Percentiles rank a stretch among this genome's conserved stretches.
Evolutionary conservation across 92 coral and sea anemone species (phyloP).

Genomic region (Epizoanthus rinbou): DNA sequence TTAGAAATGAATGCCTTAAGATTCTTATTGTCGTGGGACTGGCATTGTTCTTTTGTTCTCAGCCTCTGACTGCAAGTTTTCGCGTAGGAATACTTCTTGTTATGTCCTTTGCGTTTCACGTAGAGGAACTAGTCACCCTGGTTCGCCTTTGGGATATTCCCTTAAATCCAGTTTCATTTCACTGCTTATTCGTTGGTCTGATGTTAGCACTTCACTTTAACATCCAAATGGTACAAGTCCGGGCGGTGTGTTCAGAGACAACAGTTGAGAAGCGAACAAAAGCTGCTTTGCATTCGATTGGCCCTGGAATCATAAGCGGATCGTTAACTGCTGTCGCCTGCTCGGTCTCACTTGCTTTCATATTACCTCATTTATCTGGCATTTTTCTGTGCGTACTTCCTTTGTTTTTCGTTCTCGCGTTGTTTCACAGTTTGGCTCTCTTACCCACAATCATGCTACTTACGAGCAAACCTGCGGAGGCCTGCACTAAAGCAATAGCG

Average conservation of each 20-base stretch:
- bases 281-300: constrained; percentile 37
- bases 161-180: constrained; percentile 51
- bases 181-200: constrained; percentile 47
- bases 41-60: constrained; percentile 42
- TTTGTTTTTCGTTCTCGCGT: constrained; percentile 43
- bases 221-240: constrained; percentile 53
- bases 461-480: constrained; percentile 45
- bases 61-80: constrained; percentile 49
- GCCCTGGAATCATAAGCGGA: constrained; percentile 44
- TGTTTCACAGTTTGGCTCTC: constrained; percentile 59
- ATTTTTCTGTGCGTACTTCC: constrained; percentile 63
- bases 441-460: constrained; percentile 52
- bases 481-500: constrained; percentile 9
- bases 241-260: constrained; percentile 33
- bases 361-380: constrained; percentile 48
- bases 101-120: constrained; percentile 42
- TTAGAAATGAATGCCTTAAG: constrained; percentile 19
- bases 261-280: constrained; percentile 33
- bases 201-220: constrained; percentile 34
- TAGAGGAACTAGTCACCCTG: constrained; percentile 38
- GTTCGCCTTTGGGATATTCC: constrained; percentile 42
- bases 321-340: constrained; percentile 43
- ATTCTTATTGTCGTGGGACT: constrained; percentile 36
- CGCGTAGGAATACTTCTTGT: constrained; percentile 50
- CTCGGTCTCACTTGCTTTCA: constrained; percentile 69